phyloP scores from a whole-genome alignment of 2,113 vertebrate species.

The Cyphotilapia sp. region DNA sequence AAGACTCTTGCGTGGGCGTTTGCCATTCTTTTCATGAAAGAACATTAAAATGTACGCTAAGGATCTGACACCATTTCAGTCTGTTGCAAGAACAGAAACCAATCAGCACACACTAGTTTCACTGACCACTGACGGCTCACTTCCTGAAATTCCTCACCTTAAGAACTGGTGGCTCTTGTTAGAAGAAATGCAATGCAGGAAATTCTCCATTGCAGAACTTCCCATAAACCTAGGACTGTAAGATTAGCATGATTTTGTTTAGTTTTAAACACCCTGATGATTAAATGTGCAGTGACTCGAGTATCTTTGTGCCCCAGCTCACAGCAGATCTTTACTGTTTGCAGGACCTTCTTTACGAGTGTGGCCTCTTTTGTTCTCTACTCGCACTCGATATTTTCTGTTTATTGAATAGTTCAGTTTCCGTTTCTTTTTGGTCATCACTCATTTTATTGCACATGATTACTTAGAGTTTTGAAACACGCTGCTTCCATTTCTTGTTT shows the following conservation, averaged over 20 bases:
- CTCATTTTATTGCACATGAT: not conserved
- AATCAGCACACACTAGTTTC: not conserved
- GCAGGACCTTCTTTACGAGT: not conserved
- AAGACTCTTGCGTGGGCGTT: slow-evolving; percentile 56
- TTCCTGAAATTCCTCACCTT: not conserved
- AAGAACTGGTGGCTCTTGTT: not conserved
- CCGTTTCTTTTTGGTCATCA: not conserved
- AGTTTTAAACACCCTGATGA: not conserved
- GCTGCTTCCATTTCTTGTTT: not conserved
- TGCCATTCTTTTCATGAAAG: slow-evolving; percentile 65
- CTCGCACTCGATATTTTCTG: not conserved
- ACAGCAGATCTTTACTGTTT: not conserved
- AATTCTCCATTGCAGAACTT: not conserved
- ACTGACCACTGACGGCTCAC: not conserved
- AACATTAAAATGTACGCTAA: slow-evolving; percentile 55
- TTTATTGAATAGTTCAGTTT: not conserved
- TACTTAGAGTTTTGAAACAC: not conserved
- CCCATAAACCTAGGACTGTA: not conserved
- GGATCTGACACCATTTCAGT: slow-evolving; percentile 51
- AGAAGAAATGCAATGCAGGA: not conserved
- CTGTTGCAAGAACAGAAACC: slow-evolving; percentile 21
- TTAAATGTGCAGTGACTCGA: not conserved
- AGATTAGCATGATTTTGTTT: not conserved
- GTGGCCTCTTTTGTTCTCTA: not conserved
- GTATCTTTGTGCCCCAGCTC: not conserved